phyloP scores from a whole-genome alignment of 2,888 invertebrate genomes.

The Melitaea athalia region DNA sequence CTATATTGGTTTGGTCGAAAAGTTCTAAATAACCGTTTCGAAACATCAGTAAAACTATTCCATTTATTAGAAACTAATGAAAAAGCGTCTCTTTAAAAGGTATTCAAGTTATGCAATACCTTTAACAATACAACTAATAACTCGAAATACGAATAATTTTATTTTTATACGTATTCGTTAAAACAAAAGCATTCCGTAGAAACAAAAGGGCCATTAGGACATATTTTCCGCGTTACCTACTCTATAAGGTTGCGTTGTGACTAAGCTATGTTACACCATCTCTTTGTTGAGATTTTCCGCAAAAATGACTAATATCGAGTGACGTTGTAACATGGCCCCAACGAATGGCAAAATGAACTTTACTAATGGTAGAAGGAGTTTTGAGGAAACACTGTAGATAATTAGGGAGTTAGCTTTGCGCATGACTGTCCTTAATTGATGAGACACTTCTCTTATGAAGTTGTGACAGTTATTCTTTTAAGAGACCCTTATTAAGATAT shows the following conservation, averaged over 20 bases:
- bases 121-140: slow-evolving; percentile 7
- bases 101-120: slow-evolving; percentile 11
- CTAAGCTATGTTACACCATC: slow-evolving; percentile 44
- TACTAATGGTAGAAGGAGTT: slow-evolving; percentile 71
- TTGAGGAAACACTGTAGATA: slow-evolving; percentile 70
- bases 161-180: slow-evolving; percentile 18
- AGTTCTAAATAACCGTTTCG: background rate
- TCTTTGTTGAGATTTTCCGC: slow-evolving; percentile 63
- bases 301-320: slow-evolving; percentile 67
- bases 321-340: slow-evolving; percentile 49
- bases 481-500: slow-evolving; percentile 18
- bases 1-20: background rate
- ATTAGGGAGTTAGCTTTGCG: slow-evolving; percentile 67
- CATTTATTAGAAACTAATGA: slow-evolving; percentile 1
- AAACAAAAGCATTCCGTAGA: slow-evolving; percentile 19
- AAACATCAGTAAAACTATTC: background rate
- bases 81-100: slow-evolving; percentile 13
- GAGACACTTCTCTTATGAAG: slow-evolving; percentile 57
- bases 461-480: slow-evolving; percentile 39
- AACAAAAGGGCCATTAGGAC: slow-evolving; percentile 34
- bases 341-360: slow-evolving; percentile 53
- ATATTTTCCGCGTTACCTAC: slow-evolving; percentile 28
- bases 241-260: slow-evolving; percentile 31
- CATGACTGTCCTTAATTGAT: slow-evolving; percentile 66
- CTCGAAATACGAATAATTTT: slow-evolving; percentile 17